These are phyloP conservation scores for Caradrina kadenii DNA, from an alignment of 2,888 invertebrate genomes.

Conservation along the genomic window DNA sequence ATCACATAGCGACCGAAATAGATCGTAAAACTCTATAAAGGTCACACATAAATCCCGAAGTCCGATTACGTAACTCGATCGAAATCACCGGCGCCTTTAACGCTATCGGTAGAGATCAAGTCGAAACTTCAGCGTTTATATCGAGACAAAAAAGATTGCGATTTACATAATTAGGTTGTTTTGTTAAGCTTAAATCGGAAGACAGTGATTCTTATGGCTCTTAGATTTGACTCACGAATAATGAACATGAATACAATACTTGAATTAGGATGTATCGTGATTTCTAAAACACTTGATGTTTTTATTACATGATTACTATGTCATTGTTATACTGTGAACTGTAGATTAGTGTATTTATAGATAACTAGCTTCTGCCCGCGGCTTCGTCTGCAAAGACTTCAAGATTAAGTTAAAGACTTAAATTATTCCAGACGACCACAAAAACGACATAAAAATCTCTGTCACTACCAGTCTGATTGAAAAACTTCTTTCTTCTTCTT, in stretches of 20 bases:
- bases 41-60: slow-evolving; percentile 56
- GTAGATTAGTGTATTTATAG: too few relatives aligned
- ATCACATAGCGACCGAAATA: slow-evolving; percentile 47
- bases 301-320: not conserved
- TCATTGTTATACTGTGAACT: not conserved
- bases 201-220: not conserved
- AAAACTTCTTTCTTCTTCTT: too few relatives aligned
- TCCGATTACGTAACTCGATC: slow-evolving; percentile 55
- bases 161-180: slow-evolving; percentile 23
- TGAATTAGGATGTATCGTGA: not conserved
- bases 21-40: slow-evolving; percentile 59
- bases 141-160: slow-evolving; percentile 20
- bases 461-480: too few relatives aligned
- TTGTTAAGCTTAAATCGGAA: not conserved
- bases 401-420: too few relatives aligned
- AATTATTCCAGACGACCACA: too few relatives aligned
- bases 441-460: too few relatives aligned
- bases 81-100: slow-evolving; percentile 50
- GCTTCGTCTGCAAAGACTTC: too few relatives aligned
- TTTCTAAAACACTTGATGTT: not conserved
- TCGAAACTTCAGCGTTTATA: slow-evolving; percentile 30
- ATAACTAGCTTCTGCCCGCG: too few relatives aligned
- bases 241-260: not conserved
- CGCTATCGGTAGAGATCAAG: slow-evolving; percentile 41
- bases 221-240: not conserved